A percentile compares a stretch with the other conserved stretches of the same genome.
These are phyloP conservation scores for Conger conger DNA, from an alignment of 2,113 vertebrate species.

Conservation along the genomic window DNA sequence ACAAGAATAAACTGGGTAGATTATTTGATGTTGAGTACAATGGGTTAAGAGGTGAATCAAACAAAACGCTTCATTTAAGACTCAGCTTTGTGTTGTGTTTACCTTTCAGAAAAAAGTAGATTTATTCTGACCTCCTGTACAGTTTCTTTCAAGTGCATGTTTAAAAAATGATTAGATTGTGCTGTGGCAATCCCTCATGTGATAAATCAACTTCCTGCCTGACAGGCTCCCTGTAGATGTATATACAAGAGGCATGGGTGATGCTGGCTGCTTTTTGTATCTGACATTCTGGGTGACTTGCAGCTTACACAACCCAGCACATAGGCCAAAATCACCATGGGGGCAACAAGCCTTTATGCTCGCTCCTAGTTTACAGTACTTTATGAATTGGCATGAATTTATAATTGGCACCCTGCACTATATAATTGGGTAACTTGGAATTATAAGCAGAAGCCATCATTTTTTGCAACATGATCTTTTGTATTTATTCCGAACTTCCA, in stretches of 20 bases:
- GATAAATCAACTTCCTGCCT: background rate
- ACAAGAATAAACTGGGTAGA: background rate
- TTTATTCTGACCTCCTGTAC: background rate
- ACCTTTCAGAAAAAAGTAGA: background rate
- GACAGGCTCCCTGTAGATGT: background rate
- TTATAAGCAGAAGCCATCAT: background rate
- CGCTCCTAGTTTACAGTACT: background rate
- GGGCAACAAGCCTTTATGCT: background rate
- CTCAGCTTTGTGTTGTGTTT: background rate
- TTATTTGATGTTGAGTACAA: background rate
- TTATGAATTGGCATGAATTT: background rate
- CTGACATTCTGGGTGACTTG: background rate
- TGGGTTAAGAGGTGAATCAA: background rate
- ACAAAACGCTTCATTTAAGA: background rate
- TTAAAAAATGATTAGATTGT: background rate
- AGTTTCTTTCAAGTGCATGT: background rate
- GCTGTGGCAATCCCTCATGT: background rate
- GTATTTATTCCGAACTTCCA: background rate
- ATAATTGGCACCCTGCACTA: background rate
- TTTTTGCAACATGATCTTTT: background rate
- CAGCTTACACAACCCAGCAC: background rate
- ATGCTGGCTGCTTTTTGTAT: background rate
- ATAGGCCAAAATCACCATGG: background rate
- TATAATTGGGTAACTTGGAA: background rate
- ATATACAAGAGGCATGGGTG: background rate